Base-by-base conservation (phyloP, 2,797 vertebrate genomes). In the Bucorvus abyssinicus region DNA sequence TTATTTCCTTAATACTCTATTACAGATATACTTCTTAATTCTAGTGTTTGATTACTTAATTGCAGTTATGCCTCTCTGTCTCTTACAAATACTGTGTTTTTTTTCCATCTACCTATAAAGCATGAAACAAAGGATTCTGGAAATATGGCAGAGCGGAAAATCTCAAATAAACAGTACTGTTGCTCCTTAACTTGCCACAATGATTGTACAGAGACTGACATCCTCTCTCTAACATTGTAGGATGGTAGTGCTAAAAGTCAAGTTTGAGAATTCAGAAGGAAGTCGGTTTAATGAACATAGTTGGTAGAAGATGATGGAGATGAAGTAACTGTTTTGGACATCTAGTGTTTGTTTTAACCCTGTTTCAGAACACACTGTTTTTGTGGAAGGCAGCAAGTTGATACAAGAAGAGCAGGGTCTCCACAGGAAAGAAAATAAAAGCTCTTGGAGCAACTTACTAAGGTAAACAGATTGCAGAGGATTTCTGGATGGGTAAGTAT, bases 401-500 rank as follows among this genome's bases (percentile, higher is more conserved):
- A n/a, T 92, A 34, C 21, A 73, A 89, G 87, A 93, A 53, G 76
- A 84, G 17, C 83, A 84, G 29, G 34, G 77, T 87, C 11, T 23
- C 32, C 12, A 77, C 29, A 76, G 56, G 55, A 76, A 87, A 81
- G 64, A 44, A 87, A 70, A 69, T 36, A 89, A 90, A 92, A 89
- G 55, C 27, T 32, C 64, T 93, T 95, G 90, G 84, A 96, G 53
- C 89, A 87, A 17, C 47, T 94, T 95, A 88, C 15, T 95, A 95
- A 96, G 94, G 91, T 96, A 95, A 95, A 96, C 50, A 92, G 90
- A 92, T 92, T 96, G 89, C 96, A 92, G 92, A 94, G 96, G 93
- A 93, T 96, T 96, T 95, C 95, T 97, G 94, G 94, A 97, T 96
- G 96, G 93, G 97, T 97, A 95, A 97, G 97, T 97, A 93, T 89